A percentile compares a stretch with the other conserved stretches of the same genome.
These are phyloP conservation scores for Hydrocynus forskahlii DNA, from an alignment of 2,797 vertebrate genomes.

Conservation along the genomic window DNA sequence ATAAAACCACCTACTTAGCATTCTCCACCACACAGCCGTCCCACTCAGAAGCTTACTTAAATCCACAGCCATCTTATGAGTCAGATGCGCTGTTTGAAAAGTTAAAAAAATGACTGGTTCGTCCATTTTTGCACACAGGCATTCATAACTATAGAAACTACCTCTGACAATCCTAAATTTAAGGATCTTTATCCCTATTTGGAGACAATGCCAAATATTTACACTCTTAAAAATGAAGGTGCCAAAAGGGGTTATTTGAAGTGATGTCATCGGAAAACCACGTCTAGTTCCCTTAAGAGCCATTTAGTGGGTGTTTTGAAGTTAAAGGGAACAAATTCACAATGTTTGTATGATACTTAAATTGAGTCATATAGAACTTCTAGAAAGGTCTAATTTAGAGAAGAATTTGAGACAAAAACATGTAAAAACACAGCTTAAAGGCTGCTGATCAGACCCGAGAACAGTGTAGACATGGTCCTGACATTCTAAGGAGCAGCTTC, in stretches of 20 bases:
- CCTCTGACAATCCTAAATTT: not conserved
- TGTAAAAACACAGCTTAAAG: too few relatives aligned
- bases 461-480: too few relatives aligned
- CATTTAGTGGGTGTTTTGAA: not conserved
- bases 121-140: not conserved
- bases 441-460: too few relatives aligned
- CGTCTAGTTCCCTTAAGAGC: not conserved
- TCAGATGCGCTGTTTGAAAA: constrained; percentile 12
- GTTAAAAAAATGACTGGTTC: constrained; percentile 8
- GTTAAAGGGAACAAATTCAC: too few relatives aligned
- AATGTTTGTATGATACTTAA: too few relatives aligned
- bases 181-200: not conserved
- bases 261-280: not conserved
- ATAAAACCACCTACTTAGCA: constrained; percentile 3
- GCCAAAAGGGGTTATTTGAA: not conserved
- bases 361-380: too few relatives aligned
- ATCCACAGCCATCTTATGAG: constrained; percentile 19
- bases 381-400: too few relatives aligned
- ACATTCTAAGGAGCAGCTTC: too few relatives aligned
- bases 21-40: constrained; percentile 5
- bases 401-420: too few relatives aligned
- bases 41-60: constrained; percentile 8
- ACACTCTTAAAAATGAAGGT: not conserved
- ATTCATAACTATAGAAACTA: not conserved
- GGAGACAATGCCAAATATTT: not conserved